Conservation (phyloP, 2,113 vertebrate genomes). For the Sakesphorus luctuosus region DNA sequence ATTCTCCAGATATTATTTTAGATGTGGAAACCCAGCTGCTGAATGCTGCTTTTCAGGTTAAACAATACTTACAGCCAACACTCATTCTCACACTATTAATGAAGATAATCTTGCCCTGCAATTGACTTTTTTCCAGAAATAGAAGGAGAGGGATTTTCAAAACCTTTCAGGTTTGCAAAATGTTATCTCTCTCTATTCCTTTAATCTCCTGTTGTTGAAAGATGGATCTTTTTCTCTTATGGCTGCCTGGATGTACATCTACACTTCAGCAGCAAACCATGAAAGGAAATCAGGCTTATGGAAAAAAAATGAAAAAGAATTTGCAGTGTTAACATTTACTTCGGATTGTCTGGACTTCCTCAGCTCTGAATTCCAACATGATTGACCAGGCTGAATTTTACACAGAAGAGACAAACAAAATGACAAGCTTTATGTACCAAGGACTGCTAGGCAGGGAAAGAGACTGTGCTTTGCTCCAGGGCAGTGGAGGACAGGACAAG, state of each 20-base stretch:
- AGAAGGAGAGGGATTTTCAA: conserved; percentile 54
- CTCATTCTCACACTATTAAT: conserved; percentile 49
- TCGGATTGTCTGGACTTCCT: conserved; percentile 17
- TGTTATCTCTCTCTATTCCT: conserved; percentile 43
- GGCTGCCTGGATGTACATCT: conserved; percentile 26
- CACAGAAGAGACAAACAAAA: neutral
- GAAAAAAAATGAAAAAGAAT: neutral
- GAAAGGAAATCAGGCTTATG: conserved; percentile 18
- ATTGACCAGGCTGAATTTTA: neutral
- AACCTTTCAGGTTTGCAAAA: conserved; percentile 59
- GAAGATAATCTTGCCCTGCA: conserved; percentile 55
- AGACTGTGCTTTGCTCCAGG: neutral
- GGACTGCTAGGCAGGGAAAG: neutral
- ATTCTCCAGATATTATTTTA: neutral
- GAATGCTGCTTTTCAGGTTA: conserved; percentile 29
- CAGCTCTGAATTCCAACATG: neutral
- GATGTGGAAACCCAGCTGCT: conserved; percentile 13
- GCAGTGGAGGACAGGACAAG: neutral
- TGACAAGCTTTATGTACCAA: neutral
- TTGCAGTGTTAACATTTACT: conserved; percentile 15
- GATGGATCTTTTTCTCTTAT: conserved; percentile 34
- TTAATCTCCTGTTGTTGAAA: conserved; percentile 51
- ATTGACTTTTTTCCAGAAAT: conserved; percentile 53
- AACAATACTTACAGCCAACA: conserved; percentile 24
- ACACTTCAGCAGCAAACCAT: conserved; percentile 24